Evolutionary conservation across 2,113 vertebrate species (phyloP).

Genomic region (Platysternon megacephalum): DNA sequence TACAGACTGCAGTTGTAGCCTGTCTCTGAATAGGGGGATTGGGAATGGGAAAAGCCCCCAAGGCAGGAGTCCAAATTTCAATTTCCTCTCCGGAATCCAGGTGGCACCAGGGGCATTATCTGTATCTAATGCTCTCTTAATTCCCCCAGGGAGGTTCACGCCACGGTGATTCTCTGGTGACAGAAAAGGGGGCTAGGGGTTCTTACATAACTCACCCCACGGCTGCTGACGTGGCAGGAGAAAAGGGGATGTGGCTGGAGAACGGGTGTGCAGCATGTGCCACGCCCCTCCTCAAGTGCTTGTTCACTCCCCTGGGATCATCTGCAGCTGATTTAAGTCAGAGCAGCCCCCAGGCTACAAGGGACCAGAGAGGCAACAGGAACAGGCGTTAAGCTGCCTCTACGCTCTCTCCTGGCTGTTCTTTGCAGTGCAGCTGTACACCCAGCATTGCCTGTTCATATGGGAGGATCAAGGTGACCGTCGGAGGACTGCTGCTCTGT

Average conservation of each 20-base stretch:
- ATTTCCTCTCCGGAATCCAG: neutral
- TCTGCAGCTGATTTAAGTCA: slow-evolving; percentile 4
- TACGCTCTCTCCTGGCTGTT: neutral
- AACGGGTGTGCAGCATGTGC: neutral
- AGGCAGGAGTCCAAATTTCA: neutral
- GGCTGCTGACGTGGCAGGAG: neutral
- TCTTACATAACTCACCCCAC: neutral
- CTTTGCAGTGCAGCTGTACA: neutral
- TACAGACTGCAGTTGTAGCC: neutral
- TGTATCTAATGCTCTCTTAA: neutral
- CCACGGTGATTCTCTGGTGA: neutral
- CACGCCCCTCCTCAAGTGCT: neutral
- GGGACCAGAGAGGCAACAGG: neutral
- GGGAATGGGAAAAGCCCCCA: neutral
- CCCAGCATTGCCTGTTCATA: accelerated
- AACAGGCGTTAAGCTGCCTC: neutral
- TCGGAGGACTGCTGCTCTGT: neutral
- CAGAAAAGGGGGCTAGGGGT: neutral
- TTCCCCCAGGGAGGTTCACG: neutral
- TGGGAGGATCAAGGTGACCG: neutral
- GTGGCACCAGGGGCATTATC: neutral
- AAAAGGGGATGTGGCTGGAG: neutral
- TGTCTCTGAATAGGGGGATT: neutral
- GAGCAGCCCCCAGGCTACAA: neutral
- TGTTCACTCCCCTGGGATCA: neutral